These are phyloP conservation scores for Lumbricus terrestris DNA, from an alignment of 2,888 invertebrate genomes.

Conservation along the genomic window DNA sequence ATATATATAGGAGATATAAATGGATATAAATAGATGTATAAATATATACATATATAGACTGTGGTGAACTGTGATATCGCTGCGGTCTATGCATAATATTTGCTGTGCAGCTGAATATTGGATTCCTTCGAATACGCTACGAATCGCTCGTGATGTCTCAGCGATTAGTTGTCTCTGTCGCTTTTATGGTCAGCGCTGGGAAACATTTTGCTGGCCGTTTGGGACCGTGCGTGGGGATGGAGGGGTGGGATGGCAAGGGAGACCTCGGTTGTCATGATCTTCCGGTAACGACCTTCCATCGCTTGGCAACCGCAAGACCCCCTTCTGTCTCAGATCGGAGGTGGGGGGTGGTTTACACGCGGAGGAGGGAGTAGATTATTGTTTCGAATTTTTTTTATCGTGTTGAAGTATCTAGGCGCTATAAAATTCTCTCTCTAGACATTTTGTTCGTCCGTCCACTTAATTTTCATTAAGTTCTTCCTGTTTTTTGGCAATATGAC, in stretches of 20 bases:
- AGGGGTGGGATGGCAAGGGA: background rate
- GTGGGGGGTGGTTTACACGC: too few relatives aligned
- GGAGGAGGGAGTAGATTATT: background rate
- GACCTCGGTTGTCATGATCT: background rate
- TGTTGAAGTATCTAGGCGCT: background rate
- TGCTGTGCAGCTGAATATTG: background rate
- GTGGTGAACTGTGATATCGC: background rate
- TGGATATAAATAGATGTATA: background rate
- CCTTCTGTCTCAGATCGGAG: background rate
- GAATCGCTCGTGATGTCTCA: background rate
- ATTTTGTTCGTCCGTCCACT: background rate
- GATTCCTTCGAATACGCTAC: background rate
- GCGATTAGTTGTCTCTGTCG: background rate
- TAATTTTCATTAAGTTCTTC: background rate
- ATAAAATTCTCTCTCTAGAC: background rate
- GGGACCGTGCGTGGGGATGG: background rate
- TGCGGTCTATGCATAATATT: background rate
- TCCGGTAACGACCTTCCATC: background rate
- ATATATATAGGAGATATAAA: background rate
- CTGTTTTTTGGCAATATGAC: background rate
- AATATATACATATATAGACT: background rate
- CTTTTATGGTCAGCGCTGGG: background rate
- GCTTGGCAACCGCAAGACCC: background rate
- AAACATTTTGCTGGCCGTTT: slow-evolving; percentile 3
- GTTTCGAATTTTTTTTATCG: background rate